Base-by-base conservation (phyloP, 2,797 vertebrate species). In the Intellagama lesueurii region DNA sequence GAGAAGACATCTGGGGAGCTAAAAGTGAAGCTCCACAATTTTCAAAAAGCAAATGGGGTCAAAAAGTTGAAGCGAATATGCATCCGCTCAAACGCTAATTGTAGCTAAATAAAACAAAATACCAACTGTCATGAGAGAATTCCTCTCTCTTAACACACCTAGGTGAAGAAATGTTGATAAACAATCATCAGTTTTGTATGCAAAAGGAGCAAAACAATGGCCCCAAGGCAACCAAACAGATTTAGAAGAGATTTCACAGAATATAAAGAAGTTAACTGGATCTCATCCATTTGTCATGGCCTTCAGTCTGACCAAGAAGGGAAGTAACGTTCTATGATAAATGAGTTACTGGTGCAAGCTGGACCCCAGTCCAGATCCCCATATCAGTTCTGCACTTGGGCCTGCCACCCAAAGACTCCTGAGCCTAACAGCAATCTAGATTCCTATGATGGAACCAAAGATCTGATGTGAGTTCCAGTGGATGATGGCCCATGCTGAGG, bases 31-130 rank as follows among this genome's bases (percentile, higher is more conserved):
- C 82, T 86, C 89, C 70, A 85, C 91, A 81, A 95, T 95, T 95
- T 94, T 60, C 7, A 87, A 95, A 94, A 95, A 96, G 92, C 87
- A 96, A 96, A 95, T 93, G 86, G 92, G 83, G 68, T 90, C 94
- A 93, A 73, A 95, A 96, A 95, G 94, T 66, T 96, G 92, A 95
- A 95, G 93, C 92, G 92, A 95, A 93, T 94, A 94, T 90, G 90
- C 87, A 78, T 94, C 87, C 93, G 88, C 91, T 91, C 88, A 96
- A 95, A 95, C 69, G 93, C 30, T n/a, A 91, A 90, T 86, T 86
- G 72, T 82, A 86, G 89, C 85, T 93, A 93, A 75, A 93, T 93
- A 91, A 94, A 94, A 92, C 90, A 82, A 92, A 40, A 76, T 69
- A 22, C 22, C 47, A 56, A 69, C 7, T 66, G 70, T 35, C 72